A percentile compares a stretch with the other conserved stretches of the same genome.
Conservation (phyloP, 1,140 invertebrate genomes). For the Neocloeon triangulifer region DNA sequence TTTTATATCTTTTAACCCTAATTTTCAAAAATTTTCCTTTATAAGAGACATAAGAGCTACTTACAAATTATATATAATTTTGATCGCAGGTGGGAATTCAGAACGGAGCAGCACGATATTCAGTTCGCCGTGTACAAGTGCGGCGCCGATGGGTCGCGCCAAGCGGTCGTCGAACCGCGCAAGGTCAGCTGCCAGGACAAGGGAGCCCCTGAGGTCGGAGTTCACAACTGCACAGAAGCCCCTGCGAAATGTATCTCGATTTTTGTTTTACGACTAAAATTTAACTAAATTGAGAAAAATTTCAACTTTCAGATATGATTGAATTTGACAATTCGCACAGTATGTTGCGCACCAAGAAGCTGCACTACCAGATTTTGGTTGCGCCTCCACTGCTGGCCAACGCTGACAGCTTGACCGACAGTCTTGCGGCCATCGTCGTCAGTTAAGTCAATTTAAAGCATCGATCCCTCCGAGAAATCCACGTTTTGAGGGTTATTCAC, state of each 20-base stretch:
- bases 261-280: too few species aligned
- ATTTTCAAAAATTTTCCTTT: too few species aligned
- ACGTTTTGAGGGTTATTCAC: too few species aligned
- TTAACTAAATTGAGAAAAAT: too few species aligned
- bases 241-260: background rate
- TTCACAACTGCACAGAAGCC: background rate
- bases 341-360: constrained; percentile 52
- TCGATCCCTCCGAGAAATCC: too few species aligned
- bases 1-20: too few species aligned
- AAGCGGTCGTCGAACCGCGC: constrained; percentile 37
- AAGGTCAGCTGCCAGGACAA: constrained; percentile 42
- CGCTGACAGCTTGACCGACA: too few species aligned
- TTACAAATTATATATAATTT: constrained; percentile 7
- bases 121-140: constrained; percentile 54
- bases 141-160: constrained; percentile 33
- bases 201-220: background rate
- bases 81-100: constrained; percentile 62
- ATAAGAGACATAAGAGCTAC: too few species aligned
- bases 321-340: constrained; percentile 78
- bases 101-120: constrained; percentile 68
- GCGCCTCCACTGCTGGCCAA: too few species aligned
- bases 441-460: too few species aligned
- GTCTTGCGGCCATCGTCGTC: too few species aligned
- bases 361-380: constrained; percentile 41
- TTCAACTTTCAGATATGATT: constrained; percentile 58